Percentiles rank a stretch among this genome's conserved stretches.
Evolutionary conservation across 1,140 invertebrate genomes (phyloP).

Genomic region (Brachionus koreanus): DNA sequence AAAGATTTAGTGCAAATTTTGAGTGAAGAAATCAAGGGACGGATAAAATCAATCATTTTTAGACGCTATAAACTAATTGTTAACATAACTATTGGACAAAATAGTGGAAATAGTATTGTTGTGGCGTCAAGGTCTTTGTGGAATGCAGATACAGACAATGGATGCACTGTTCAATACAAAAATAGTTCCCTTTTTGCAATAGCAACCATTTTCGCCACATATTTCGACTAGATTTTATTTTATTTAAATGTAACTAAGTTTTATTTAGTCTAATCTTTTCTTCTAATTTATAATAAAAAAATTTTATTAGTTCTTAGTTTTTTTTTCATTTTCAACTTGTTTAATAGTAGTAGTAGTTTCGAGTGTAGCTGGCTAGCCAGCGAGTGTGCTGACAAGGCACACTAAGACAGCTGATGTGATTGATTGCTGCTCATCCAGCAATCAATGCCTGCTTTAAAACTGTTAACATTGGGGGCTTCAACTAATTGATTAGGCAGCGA

Average conservation of each 20-base stretch:
- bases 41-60: constrained; percentile 28
- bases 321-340: too few relatives aligned
- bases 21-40: constrained; percentile 29
- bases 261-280: too few relatives aligned
- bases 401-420: too few relatives aligned
- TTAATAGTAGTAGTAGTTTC: too few relatives aligned
- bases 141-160: constrained; percentile 39
- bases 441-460: too few relatives aligned
- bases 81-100: constrained; percentile 38
- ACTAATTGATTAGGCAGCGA: too few relatives aligned
- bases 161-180: constrained; percentile 34
- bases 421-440: too few relatives aligned
- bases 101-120: constrained; percentile 15
- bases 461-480: too few relatives aligned
- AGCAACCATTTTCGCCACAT: constrained; percentile 38
- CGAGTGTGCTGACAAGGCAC: too few relatives aligned
- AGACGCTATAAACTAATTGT: constrained; percentile 38
- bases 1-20: constrained; percentile 12
- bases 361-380: too few relatives aligned
- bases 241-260: background rate
- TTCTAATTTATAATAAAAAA: too few relatives aligned
- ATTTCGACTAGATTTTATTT: constrained; percentile 25
- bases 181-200: constrained; percentile 31
- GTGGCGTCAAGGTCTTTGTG: constrained; percentile 15
- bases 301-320: too few relatives aligned